Evolutionary conservation across 1,140 invertebrate genomes (phyloP).

Genomic region (Tribolium castaneum): DNA sequence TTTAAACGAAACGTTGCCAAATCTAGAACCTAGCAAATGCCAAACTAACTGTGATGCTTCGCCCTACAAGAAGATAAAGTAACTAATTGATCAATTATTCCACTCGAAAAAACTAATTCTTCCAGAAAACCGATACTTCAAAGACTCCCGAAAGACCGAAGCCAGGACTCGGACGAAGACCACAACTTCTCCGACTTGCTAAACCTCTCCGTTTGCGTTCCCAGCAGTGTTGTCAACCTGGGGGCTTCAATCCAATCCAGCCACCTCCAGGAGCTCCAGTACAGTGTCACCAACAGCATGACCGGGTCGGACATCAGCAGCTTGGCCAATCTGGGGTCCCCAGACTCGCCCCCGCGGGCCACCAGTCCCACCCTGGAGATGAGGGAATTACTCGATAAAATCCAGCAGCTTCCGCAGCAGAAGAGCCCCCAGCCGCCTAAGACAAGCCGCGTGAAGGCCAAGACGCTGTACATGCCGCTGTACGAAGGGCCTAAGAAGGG

Average conservation of each 20-base stretch:
- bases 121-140: constrained; percentile 14
- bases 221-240: constrained; percentile 52
- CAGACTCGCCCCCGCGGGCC: constrained; percentile 79
- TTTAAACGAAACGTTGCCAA: constrained; percentile 37
- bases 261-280: constrained; percentile 54
- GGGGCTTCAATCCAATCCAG: constrained; percentile 46
- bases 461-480: constrained; percentile 71
- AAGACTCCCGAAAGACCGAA: constrained; percentile 46
- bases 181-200: constrained; percentile 60
- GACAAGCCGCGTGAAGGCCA: constrained; percentile 64
- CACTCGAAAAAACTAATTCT: not conserved
- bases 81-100: too few species aligned
- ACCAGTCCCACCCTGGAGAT: constrained; percentile 81
- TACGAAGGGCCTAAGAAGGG: constrained; percentile 53
- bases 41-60: constrained; percentile 55
- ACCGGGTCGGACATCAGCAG: constrained; percentile 76
- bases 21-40: constrained; percentile 46
- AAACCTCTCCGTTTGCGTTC: constrained; percentile 59
- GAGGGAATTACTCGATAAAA: constrained; percentile 75
- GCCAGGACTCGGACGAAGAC: constrained; percentile 59
- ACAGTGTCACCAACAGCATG: constrained; percentile 67
- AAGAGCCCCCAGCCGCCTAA: constrained; percentile 54
- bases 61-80: constrained; percentile 41
- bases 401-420: constrained; percentile 71
- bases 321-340: constrained; percentile 70